Evolutionary conservation across 2,797 vertebrate genomes (phyloP), one percentile per base, ranked within the genome.

Genomic region (Mico argentatus): DNA sequence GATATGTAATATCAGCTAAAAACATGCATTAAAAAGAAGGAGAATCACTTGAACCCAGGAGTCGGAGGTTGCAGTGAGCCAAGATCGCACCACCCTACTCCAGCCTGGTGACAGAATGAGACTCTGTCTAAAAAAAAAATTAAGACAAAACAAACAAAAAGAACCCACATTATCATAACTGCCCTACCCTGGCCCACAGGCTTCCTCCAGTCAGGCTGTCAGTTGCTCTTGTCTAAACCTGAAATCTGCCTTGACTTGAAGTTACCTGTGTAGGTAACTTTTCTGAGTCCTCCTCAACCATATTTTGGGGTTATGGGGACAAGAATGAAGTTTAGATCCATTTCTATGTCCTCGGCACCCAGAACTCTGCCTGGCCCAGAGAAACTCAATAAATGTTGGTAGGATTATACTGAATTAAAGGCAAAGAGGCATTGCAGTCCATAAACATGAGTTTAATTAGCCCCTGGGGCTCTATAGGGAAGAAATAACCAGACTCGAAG

Each of bases 401-500:
- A 73, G 55, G 55, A 55, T 72, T 52, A 77, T 17, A 64, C 12
- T 30, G 57, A 88, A 88, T 88, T 87, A 81, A 95, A 93, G 77
- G n/a, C 87, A 94, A 96, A 55, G 20, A 95, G 75, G 57, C 93
- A 52, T 50, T 44, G 44, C 36, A 52, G 67, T 72, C 80, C 59
- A 82, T 24, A 76, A 89, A 72, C 46, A 67, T 19, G 19, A 92
- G 30, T 92, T 90, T 93, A 95, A 95, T 85, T 46, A 64, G 52
- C 39, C 73, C 79, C 41, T 48, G 55, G 12, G 13, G 12, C 36
- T 50, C 91, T 87, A 20, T 17, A 72, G 48, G n/a, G 27, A 88
- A 88, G 50, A 89, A 90, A 90, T 20, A 70, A 67, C 0, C 67
- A 83, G n/a, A 79, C 22, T 76, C 50, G 33, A 39, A 46, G 20